Conservation (phyloP, 2,888 invertebrate species). For the Odontocolon sp. region DNA sequence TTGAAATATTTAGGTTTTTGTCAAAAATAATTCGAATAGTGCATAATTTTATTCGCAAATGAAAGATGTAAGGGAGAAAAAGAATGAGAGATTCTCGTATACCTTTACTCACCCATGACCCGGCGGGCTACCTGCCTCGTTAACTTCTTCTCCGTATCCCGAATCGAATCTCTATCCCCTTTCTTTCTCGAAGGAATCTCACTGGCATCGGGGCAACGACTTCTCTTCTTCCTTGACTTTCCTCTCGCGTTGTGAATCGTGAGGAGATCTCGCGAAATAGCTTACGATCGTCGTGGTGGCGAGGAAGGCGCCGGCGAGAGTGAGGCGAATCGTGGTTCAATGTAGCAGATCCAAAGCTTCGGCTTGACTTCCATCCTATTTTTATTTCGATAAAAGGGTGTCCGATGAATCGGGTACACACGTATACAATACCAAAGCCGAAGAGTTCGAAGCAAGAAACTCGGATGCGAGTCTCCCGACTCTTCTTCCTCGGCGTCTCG, state of each 20-base stretch:
- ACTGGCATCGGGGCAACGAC: slow-evolving; percentile 58
- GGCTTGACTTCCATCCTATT: slow-evolving; percentile 32
- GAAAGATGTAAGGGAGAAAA: slow-evolving; percentile 3
- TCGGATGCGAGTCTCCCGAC: slow-evolving; percentile 25
- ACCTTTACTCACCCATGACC: slow-evolving; percentile 62
- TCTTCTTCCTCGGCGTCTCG: slow-evolving; percentile 19
- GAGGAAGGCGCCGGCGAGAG: slow-evolving; percentile 57
- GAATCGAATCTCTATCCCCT: slow-evolving; percentile 60
- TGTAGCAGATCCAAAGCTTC: slow-evolving; percentile 24
- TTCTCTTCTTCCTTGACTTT: slow-evolving; percentile 54
- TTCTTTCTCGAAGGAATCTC: slow-evolving; percentile 57
- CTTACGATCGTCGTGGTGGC: slow-evolving; percentile 1
- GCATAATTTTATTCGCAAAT: background rate
- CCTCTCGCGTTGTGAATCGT: slow-evolving; percentile 34
- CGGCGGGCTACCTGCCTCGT: slow-evolving; percentile 51
- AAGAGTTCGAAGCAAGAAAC: slow-evolving; percentile 41
- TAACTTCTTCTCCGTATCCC: slow-evolving; percentile 60
- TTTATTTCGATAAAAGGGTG: slow-evolving; percentile 35
- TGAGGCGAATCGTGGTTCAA: slow-evolving; percentile 55
- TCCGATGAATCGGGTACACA: slow-evolving; percentile 40
- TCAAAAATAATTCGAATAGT: no score
- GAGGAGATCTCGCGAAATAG: slow-evolving; percentile 21
- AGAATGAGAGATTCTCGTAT: slow-evolving; percentile 25
- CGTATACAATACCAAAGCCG: slow-evolving; percentile 15
- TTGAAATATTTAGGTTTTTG: no score